These are phyloP conservation scores for Marmota flaviventris DNA, from an alignment of 2,113 vertebrate genomes.

Conservation along the genomic window DNA sequence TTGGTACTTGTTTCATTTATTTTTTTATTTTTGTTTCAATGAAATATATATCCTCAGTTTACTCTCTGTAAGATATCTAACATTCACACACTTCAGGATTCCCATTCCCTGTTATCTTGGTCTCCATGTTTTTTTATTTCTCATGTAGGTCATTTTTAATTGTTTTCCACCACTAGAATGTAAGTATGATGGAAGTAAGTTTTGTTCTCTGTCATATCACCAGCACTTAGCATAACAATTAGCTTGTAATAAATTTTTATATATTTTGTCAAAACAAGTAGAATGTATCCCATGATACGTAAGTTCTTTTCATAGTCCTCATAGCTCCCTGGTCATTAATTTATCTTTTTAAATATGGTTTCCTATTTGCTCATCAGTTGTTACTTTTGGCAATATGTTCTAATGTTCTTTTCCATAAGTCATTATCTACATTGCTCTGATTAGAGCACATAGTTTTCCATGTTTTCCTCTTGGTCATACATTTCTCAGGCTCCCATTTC, in stretches of 20 bases:
- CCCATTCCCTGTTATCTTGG: too few relatives aligned
- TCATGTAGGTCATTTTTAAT: neutral
- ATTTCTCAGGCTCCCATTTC: neutral
- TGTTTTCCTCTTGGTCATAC: neutral
- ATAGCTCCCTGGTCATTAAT: too few relatives aligned
- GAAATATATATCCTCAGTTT: neutral
- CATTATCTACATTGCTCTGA: neutral
- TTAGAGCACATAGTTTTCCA: neutral
- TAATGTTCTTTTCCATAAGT: neutral
- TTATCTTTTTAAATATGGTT: neutral
- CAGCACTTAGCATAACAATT: neutral
- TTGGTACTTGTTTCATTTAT: neutral
- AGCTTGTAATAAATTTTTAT: neutral
- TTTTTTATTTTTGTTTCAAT: neutral
- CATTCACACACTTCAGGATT: too few relatives aligned
- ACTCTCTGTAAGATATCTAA: neutral
- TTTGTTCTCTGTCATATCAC: neutral
- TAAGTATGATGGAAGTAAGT: neutral
- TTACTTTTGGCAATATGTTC: neutral
- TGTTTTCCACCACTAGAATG: neutral
- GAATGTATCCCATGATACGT: neutral
- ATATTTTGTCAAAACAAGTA: neutral
- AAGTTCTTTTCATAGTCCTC: neutral
- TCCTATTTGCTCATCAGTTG: neutral
- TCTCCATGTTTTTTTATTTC: neutral